Evolutionary conservation across 2,113 vertebrate species (phyloP).

Genomic region (Orycteropus afer): DNA sequence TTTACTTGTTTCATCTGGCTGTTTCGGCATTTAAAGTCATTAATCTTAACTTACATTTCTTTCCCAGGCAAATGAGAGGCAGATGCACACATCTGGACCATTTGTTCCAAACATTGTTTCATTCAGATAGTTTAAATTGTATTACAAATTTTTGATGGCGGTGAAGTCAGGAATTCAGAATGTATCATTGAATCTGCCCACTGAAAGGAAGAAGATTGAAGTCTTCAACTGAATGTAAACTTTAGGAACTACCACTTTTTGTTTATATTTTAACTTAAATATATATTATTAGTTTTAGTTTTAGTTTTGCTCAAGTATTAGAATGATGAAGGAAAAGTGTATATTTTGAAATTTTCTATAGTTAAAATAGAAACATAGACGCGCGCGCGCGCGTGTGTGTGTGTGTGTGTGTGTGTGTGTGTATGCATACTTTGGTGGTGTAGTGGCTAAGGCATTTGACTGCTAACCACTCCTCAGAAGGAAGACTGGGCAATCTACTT

Average conservation of each 20-base stretch:
- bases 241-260: conserved; percentile 64
- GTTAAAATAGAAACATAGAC: background rate
- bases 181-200: conserved; percentile 29
- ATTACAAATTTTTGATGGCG: conserved; percentile 62
- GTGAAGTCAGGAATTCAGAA: conserved; percentile 30
- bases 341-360: conserved; percentile 62
- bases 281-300: conserved; percentile 47
- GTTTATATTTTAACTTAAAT: conserved; percentile 70
- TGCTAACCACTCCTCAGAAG: too few relatives aligned
- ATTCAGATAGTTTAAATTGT: conserved; percentile 59
- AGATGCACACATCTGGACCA: conserved; percentile 85
- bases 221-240: conserved; percentile 10
- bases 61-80: conserved; percentile 79
- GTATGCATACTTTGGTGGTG: too few relatives aligned
- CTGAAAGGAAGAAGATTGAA: background rate
- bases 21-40: conserved; percentile 60
- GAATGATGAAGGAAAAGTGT: conserved; percentile 56
- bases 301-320: conserved; percentile 62
- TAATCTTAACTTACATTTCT: conserved; percentile 81
- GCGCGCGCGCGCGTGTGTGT: too few relatives aligned
- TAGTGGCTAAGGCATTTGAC: too few relatives aligned
- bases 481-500: too few relatives aligned
- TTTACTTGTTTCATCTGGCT: conserved; percentile 76
- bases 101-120: conserved; percentile 68
- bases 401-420: too few relatives aligned